Evolutionary conservation across 35 echinoderm and acorn worm species (phyloP), one percentile per base, ranked within the genome.

Genomic region (Amphiura filiformis): DNA sequence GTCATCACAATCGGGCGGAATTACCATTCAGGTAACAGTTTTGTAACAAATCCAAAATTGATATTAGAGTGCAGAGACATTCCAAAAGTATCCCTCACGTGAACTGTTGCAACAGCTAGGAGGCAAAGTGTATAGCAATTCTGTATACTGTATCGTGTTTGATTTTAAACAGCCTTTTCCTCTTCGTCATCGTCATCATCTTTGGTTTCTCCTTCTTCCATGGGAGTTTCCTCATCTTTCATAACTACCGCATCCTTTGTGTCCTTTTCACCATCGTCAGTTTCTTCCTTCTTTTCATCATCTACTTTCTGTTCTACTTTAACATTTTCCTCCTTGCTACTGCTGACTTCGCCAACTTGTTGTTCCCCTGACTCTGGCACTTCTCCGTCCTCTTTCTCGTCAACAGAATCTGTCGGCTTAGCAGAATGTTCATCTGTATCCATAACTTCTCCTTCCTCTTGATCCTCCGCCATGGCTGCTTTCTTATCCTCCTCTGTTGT

Each of bases 261-360:
- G 38, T 61, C 38, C 39, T 87, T 82, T 23, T 86, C 49, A 17
- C 79, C 84, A 22, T 80, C 79, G 22, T 76, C 34, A 41, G 79
- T 81, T 38, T 84, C 84, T 20, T 86, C 88, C 40, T 86, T 76
- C 23, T 77, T 61, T 81, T 87, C 84, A 31, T 86, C 35, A 32
- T 37, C 49, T 17, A 44, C 26, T 39, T 56, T 32, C 52, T 33
- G 83, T 26, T 37, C 17, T 17, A 9, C 5, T 17, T 47, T 4
- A 4, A 9, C 5, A 4, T 47, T 4, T 79, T 18, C n/a, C 15
- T 35, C 77, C 22, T 79, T 35, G 22, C 23, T 38, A n/a, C 61
- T 70, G 26, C 61, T 70, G 15, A 2, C 26, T 2, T 15, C 28
- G 2, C 26, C 61, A 13, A 2, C 61, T n/a, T 15, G 38, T 20